A percentile compares a stretch with the other conserved stretches of the same genome.
Conservation (phyloP, 2,888 invertebrate genomes). For the Trimorus sp. region DNA sequence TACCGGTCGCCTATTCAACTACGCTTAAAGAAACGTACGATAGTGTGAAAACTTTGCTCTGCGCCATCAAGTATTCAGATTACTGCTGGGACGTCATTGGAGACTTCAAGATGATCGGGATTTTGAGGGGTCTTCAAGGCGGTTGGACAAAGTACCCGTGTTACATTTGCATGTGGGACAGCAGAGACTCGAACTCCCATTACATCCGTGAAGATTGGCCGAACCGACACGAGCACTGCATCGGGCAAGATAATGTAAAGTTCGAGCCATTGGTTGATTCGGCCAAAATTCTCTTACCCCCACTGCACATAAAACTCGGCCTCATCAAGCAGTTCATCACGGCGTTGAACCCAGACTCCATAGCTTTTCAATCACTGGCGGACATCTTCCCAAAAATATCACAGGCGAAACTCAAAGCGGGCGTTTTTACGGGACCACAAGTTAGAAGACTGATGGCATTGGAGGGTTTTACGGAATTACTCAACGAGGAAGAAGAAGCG, state of each 20-base stretch:
- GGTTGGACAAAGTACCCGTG: background rate
- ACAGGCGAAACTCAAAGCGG: slow-evolving; percentile 71
- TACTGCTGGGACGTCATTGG: background rate
- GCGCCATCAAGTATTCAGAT: background rate
- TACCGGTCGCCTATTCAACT: no score
- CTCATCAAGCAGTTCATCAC: slow-evolving; percentile 71
- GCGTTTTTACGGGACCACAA: slow-evolving; percentile 70
- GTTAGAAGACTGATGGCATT: no score
- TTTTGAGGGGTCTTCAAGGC: slow-evolving; percentile 3
- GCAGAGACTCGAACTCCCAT: background rate
- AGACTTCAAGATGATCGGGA: slow-evolving; percentile 11
- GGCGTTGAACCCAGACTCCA: slow-evolving; percentile 39
- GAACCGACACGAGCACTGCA: slow-evolving; percentile 7
- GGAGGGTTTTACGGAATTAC: no score
- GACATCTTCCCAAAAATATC: slow-evolving; percentile 43
- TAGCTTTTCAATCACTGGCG: slow-evolving; percentile 46
- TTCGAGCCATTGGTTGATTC: slow-evolving; percentile 69
- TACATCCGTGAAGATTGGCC: slow-evolving; percentile 4
- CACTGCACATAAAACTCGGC: slow-evolving; percentile 52
- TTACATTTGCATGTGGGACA: slow-evolving; percentile 23
- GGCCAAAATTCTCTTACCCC: slow-evolving; percentile 71
- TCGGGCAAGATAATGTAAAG: slow-evolving; percentile 63
- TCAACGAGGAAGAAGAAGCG: slow-evolving; percentile 41
- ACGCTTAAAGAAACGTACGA: background rate
- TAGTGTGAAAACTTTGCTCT: background rate